Percentiles rank a stretch among this genome's conserved stretches.
Evolutionary conservation across 2,797 vertebrate species (phyloP).

Genomic region (Avahi laniger): DNA sequence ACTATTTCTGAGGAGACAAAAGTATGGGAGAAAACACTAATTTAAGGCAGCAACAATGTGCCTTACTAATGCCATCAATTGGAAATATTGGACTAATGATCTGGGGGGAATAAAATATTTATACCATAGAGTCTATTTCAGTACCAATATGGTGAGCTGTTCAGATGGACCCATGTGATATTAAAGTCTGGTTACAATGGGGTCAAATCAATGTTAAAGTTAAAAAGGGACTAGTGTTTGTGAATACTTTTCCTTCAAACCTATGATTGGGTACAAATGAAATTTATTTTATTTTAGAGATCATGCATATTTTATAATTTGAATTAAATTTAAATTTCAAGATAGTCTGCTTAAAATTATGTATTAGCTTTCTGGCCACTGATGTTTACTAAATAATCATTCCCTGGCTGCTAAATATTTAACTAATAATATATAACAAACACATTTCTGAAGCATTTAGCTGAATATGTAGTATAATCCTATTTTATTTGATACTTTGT

Average conservation of each 20-base stretch:
- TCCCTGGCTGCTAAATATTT: background rate
- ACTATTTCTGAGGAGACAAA: background rate
- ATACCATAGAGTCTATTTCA: background rate
- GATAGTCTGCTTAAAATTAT: conserved; percentile 20
- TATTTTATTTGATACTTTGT: conserved; percentile 12
- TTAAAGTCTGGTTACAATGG: background rate
- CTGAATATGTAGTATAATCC: background rate
- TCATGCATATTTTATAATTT: background rate
- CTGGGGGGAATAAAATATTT: background rate
- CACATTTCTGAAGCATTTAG: background rate
- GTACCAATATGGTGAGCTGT: background rate
- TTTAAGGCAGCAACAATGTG: background rate
- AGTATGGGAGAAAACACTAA: background rate
- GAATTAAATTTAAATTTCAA: conserved; percentile 36
- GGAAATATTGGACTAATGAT: background rate
- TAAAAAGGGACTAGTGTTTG: background rate
- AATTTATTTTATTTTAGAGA: conserved; percentile 41
- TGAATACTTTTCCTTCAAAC: background rate
- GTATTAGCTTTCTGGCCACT: background rate
- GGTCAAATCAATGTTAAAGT: background rate
- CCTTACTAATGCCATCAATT: background rate
- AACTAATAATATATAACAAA: background rate
- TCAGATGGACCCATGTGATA: background rate
- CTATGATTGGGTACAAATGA: background rate
- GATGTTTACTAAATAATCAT: conserved; percentile 44